Evolutionary conservation across 2,797 vertebrate species (phyloP).

Genomic region (Jordanella pulchra): DNA sequence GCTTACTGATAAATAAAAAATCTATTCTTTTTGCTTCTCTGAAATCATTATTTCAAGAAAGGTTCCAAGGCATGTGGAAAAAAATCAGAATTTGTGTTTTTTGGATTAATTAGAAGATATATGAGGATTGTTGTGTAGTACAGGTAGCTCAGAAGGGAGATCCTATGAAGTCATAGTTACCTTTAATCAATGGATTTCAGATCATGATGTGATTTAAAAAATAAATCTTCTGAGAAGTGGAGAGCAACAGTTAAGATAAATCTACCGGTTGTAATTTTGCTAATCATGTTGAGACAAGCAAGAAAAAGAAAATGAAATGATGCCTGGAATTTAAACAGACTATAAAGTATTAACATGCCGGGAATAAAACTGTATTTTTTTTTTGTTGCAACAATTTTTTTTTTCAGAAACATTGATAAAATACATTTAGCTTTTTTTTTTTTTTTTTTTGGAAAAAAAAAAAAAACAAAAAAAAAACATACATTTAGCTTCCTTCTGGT

Average conservation of each 20-base stretch:
- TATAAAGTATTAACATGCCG: neutral
- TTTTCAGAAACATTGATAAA: neutral
- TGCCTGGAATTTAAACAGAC: neutral
- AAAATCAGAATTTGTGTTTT: constrained; percentile 39
- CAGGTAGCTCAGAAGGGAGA: neutral
- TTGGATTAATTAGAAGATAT: constrained; percentile 7
- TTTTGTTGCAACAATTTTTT: neutral
- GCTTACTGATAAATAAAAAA: neutral
- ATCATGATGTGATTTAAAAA: neutral
- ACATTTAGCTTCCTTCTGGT: neutral
- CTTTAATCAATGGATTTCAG: neutral
- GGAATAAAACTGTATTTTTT: neutral
- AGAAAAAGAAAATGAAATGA: neutral
- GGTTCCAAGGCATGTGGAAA: too few relatives aligned
- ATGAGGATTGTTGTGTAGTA: neutral
- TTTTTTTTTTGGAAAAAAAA: too few relatives aligned
- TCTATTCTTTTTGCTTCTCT: too few relatives aligned
- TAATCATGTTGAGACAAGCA: neutral
- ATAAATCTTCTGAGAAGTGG: neutral
- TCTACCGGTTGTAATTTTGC: neutral
- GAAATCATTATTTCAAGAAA: too few relatives aligned
- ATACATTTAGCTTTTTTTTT: neutral
- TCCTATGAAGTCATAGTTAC: neutral
- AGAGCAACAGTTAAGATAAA: neutral
- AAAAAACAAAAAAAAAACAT: too few relatives aligned